Evolutionary conservation across 2,888 invertebrate genomes (phyloP), one percentile per base, ranked within the genome.

Genomic region (Nemotelus pantherinus): DNA sequence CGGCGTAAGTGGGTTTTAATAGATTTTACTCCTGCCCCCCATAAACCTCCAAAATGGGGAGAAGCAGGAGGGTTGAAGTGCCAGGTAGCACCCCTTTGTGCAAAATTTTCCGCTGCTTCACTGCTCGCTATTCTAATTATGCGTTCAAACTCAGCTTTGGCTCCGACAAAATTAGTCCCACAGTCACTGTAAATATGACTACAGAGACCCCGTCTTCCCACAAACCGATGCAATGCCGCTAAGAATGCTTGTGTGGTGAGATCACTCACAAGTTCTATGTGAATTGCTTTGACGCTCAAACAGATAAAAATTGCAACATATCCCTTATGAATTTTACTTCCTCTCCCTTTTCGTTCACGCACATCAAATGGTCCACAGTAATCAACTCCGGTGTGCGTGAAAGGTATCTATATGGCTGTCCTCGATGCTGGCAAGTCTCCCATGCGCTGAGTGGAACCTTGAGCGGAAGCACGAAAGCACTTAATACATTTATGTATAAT

Each of bases 41-140:
- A 78, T 41, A 79, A 50, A 57, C 78, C 79, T n/a, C 80, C 79
- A 77, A 77, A 80, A 50, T 81, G 78, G 3, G 80, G 80, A 2
- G 80, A 25, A 25, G 25, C 25, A 25, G 25, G 25, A 25, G 25
- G 25, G 25, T 25, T 25, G 25, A 25, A 25, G 25, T 25, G 25
- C 25, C 25, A 25, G 25, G 25, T 25, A 25, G 1, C 25, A 25
- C 25, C 25, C 25, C 25, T 25, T 25, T 25, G 25, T 25, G 25
- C 25, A 25, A 25, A 25, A 25, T 1, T 25, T 25, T 25, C 25
- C 25, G 25, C 25, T 25, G 25, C 25, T 25, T 25, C 25, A 25
- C 1, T 25, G 25, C 25, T 25, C 25, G 25, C 25, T 25, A 25
- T 25, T 0, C 25, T 25, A 25, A 25, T 25, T 25, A 25, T 25